Percentiles rank a stretch among this genome's conserved stretches.
Evolutionary conservation across 2,113 vertebrate genomes (phyloP).

Genomic region (Sylvia atricapilla): DNA sequence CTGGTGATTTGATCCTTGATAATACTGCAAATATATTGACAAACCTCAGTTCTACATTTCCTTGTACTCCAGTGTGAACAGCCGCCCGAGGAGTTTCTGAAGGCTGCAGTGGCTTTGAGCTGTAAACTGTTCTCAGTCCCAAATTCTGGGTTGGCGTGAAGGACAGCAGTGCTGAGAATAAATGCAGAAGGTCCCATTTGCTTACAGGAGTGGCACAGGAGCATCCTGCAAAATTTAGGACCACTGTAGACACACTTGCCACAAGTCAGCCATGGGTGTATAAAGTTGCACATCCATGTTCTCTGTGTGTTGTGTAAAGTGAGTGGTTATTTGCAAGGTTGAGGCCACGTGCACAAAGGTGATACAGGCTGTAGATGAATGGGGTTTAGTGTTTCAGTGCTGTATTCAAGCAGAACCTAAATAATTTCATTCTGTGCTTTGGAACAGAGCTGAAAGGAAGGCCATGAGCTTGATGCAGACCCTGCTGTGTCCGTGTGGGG

Average conservation of each 20-base stretch:
- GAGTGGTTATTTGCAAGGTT: neutral
- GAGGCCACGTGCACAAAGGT: neutral
- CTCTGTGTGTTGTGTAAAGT: neutral
- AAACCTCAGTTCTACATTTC: neutral
- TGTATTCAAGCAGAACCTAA: neutral
- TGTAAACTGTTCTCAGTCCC: neutral
- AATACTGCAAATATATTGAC: neutral
- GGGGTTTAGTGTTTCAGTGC: neutral
- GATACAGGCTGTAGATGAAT: neutral
- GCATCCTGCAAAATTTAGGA: neutral
- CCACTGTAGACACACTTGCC: neutral
- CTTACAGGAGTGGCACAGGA: neutral
- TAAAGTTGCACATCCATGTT: neutral
- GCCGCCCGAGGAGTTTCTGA: neutral
- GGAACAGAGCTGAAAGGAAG: constrained; percentile 6
- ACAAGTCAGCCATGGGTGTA: neutral
- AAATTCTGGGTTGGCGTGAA: neutral
- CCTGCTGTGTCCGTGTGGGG: neutral
- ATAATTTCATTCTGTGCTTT: neutral
- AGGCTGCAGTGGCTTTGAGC: neutral
- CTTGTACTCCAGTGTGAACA: neutral
- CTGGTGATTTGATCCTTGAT: neutral
- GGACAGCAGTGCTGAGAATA: neutral
- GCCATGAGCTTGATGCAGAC: neutral
- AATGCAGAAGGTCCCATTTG: neutral